Conservation (phyloP, 1,140 invertebrate species). For the Drosophila prosaltans region DNA sequence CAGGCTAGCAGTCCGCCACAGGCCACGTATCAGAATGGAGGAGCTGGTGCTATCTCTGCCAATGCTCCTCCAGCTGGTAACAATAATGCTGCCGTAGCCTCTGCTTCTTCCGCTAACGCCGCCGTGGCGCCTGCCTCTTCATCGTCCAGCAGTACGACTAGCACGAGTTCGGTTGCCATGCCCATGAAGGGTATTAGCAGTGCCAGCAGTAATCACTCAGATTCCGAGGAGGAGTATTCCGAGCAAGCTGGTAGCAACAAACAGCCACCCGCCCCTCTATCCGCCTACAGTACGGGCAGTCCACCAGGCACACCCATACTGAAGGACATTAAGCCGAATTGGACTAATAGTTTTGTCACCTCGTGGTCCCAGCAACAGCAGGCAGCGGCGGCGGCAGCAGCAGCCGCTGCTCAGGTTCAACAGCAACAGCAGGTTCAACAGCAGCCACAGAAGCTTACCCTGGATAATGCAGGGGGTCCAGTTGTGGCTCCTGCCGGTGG, state of each 20-base stretch:
- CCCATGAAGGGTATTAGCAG: constrained; percentile 83
- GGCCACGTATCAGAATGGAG: constrained; percentile 64
- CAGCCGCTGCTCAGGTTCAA: constrained; percentile 47
- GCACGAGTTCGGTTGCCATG: constrained; percentile 69
- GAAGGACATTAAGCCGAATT: constrained; percentile 77
- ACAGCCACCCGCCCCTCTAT: constrained; percentile 48
- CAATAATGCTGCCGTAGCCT: constrained; percentile 19
- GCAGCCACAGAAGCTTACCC: constrained; percentile 62
- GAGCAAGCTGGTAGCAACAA: constrained; percentile 51
- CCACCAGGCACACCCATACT: constrained; percentile 87
- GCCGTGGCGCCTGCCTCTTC: constrained; percentile 31
- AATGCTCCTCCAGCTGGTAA: constrained; percentile 20
- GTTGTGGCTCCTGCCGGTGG: constrained; percentile 70
- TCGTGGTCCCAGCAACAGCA: constrained; percentile 81
- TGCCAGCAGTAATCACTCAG: constrained; percentile 89
- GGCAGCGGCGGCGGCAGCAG: constrained; percentile 70
- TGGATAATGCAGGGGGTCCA: constrained; percentile 63
- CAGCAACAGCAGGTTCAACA: constrained; percentile 68
- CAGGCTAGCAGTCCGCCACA: constrained; percentile 93
- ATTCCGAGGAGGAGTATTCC: constrained; percentile 89
- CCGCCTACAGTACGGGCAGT: constrained; percentile 83
- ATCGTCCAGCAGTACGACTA: constrained; percentile 82
- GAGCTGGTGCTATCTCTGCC: constrained; percentile 10
- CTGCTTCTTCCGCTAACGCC: constrained; percentile 2
- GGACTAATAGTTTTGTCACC: constrained; percentile 79